Base-by-base conservation (phyloP, 2,888 invertebrate genomes). In the Drosophila sordidapex region DNA sequence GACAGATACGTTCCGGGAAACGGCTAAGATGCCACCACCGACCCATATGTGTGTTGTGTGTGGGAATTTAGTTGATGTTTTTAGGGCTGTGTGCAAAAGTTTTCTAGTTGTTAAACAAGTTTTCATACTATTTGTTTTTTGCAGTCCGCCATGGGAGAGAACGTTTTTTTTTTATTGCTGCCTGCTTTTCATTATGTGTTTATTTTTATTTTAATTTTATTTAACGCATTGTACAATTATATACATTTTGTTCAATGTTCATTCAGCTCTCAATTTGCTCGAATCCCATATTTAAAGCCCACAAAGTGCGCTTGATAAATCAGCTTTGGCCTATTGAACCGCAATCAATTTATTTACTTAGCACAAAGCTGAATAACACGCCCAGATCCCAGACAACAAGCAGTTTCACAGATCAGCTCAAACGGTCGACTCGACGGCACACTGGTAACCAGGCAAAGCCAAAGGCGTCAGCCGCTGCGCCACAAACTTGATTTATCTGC, bases 81-180 rank as follows among this genome's bases (percentile, higher is more conserved):
- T 75, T 53, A 81, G 63, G 57, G 72, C 60, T 61, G 63, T 77
- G 63, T 60, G 63, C 51, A 60, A 60, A 83, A 81, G 57, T 83
- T 83, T 81, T 73, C 84, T 65, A 83, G 82, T 81, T 81, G 78
- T 66, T 78, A 31, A 70, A 66, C 70, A 83, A 83, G 78, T 81
- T 81, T 69, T 63, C 57, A 36, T 54, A 35, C 65, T 60, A 79
- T 75, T 67, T 79, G 51, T 79, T 73, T 74, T 66, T 63, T 13
- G 33, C 38, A 52, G 27, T 38, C 27, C 38, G 38, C 27, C 35
- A 36, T 21, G 48, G 25, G 40, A 21, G 38, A 10, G n/a, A 29
- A 27, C 29, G 29, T 38, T 38, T 54, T 64, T 62, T 62, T 38
- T 33, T 21, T 38, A 43, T 38, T 54, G 25, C 52, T 52, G 59